Conservation (phyloP, 2,888 invertebrate species). For the Heliconius cydno region DNA sequence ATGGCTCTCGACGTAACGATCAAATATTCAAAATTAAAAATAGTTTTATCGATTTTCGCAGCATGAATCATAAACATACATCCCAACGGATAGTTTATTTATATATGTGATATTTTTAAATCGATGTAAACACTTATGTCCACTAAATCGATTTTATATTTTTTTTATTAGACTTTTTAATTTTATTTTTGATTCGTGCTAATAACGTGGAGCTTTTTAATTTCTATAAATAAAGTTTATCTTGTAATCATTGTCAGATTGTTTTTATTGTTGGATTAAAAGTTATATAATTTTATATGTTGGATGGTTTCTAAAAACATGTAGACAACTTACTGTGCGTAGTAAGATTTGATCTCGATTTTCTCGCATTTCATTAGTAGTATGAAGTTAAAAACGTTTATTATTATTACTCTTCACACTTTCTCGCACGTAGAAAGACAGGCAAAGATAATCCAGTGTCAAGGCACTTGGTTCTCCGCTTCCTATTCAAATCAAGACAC, state of each 20-base stretch:
- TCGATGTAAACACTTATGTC: constrained; percentile 23
- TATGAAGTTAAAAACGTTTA: too few species aligned
- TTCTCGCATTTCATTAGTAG: too few species aligned
- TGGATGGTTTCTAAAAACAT: neutral
- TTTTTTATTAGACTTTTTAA: neutral
- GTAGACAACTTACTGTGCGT: too few species aligned
- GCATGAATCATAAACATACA: constrained; percentile 43
- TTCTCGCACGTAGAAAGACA: too few species aligned
- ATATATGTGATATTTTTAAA: constrained; percentile 32
- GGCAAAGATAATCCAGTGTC: neutral
- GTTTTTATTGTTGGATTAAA: constrained; percentile 1
- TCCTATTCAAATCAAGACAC: neutral
- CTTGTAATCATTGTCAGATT: neutral
- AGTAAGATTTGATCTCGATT: too few species aligned
- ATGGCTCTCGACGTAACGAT: constrained; percentile 41
- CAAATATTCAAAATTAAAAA: constrained; percentile 43
- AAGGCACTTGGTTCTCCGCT: neutral
- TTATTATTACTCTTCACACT: too few species aligned
- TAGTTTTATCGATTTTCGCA: constrained; percentile 46
- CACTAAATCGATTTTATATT: constrained; percentile 17
- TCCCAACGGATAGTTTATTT: constrained; percentile 42
- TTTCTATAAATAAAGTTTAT: neutral
- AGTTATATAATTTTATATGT: neutral
- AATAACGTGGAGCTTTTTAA: constrained; percentile 10
- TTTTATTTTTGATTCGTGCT: constrained; percentile 13